Conservation (phyloP, 2,797 vertebrate species). For the Hypotaenidia philippensis region DNA sequence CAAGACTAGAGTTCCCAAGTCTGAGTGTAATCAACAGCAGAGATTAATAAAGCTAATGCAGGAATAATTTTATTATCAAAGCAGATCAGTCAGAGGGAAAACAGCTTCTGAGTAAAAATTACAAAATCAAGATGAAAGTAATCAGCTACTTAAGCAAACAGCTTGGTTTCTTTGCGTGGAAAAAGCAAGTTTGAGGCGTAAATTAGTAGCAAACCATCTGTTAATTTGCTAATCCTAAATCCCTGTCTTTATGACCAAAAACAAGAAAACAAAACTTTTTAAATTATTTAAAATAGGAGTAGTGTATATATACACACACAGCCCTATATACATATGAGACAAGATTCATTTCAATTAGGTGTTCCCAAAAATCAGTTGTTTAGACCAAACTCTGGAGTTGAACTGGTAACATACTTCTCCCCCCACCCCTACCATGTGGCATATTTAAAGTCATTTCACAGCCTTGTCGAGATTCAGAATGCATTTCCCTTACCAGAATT, state of each 20-base stretch:
- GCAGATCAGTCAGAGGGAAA: not conserved
- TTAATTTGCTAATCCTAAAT: not conserved
- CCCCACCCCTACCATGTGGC: not conserved
- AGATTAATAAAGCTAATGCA: not conserved
- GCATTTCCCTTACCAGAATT: not conserved
- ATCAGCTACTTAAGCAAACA: not conserved
- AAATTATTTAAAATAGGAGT: not conserved
- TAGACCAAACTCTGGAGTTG: not conserved
- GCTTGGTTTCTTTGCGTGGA: not conserved
- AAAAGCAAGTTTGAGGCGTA: not conserved
- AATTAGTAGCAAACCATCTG: not conserved
- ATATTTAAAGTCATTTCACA: not conserved
- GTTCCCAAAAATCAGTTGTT: not conserved
- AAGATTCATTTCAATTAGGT: not conserved
- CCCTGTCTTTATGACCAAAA: not conserved
- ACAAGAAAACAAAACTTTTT: not conserved
- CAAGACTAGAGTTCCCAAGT: not conserved
- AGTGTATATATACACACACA: not conserved
- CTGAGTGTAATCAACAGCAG: not conserved
- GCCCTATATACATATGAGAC: not conserved
- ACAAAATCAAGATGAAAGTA: not conserved
- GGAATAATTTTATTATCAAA: conserved; percentile 25
- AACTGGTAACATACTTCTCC: not conserved
- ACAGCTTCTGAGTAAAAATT: not conserved
- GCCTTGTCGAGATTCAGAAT: not conserved